phyloP scores from a whole-genome alignment of 2,797 vertebrate genomes.

The Hylomyscus alleni region DNA sequence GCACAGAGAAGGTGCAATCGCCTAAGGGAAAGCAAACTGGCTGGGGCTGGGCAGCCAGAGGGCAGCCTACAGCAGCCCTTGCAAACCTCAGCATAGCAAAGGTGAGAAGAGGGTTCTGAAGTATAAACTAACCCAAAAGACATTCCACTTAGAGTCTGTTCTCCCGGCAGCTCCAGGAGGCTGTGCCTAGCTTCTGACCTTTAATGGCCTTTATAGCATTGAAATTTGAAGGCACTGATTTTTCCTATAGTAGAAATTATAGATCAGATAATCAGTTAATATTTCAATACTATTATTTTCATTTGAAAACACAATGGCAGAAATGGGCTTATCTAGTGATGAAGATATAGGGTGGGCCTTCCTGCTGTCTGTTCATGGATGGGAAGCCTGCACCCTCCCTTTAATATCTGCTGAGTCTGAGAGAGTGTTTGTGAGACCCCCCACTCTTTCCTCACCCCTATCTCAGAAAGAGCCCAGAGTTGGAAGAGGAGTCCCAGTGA shows the following conservation, averaged over 20 bases:
- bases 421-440: not conserved
- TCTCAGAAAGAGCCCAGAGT: not conserved
- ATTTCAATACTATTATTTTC: not conserved
- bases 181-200: not conserved
- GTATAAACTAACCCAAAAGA: not conserved
- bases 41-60: not conserved
- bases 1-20: not conserved
- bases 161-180: not conserved
- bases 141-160: not conserved
- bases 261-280: constrained; percentile 15
- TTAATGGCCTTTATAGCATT: not conserved
- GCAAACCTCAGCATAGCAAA: not conserved
- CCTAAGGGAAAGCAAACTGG: constrained; percentile 33
- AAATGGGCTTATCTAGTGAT: not conserved
- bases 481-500: not conserved
- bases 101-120: not conserved
- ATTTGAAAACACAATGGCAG: not conserved
- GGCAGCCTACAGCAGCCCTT: not conserved
- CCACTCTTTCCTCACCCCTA: not conserved
- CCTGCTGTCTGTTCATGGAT: not conserved
- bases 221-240: not conserved
- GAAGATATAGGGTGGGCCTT: not conserved
- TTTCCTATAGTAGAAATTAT: constrained; percentile 15
- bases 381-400: not conserved
- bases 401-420: not conserved